These are phyloP conservation scores for Tenthredo livida DNA, from an alignment of 2,888 invertebrate species.

Conservation along the genomic window DNA sequence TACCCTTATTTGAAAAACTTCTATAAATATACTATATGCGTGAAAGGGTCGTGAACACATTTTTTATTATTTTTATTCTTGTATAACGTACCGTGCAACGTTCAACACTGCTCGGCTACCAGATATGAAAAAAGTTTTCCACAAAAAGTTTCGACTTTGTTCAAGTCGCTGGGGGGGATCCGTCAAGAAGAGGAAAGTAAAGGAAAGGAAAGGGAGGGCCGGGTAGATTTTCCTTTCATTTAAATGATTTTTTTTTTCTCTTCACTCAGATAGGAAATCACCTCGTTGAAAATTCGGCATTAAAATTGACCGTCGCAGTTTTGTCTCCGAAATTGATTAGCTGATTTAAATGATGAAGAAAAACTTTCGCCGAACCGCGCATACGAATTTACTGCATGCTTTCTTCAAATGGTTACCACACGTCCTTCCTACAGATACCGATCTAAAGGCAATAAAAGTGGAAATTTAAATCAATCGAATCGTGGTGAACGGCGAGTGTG, in stretches of 20 bases:
- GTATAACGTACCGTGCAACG: neutral
- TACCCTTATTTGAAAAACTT: neutral
- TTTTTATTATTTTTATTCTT: neutral
- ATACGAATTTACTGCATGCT: too few relatives aligned
- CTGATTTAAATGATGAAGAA: neutral
- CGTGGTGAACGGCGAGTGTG: neutral
- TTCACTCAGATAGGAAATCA: neutral
- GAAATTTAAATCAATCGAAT: conserved; percentile 32
- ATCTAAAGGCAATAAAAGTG: neutral
- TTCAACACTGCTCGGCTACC: neutral
- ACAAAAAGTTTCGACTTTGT: conserved; percentile 40
- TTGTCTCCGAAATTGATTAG: neutral
- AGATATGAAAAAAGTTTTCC: conserved; percentile 49
- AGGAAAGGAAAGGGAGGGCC: neutral
- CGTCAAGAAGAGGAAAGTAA: neutral
- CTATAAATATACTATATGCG: neutral
- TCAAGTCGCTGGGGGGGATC: neutral
- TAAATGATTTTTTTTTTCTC: neutral
- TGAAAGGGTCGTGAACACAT: neutral
- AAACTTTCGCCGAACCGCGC: neutral
- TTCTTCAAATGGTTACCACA: too few relatives aligned
- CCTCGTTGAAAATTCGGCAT: neutral
- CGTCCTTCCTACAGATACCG: too few relatives aligned
- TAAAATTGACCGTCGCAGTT: too few relatives aligned
- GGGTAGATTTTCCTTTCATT: neutral